phyloP scores from a whole-genome alignment of 2,113 vertebrate genomes.

The Psophia crepitans region DNA sequence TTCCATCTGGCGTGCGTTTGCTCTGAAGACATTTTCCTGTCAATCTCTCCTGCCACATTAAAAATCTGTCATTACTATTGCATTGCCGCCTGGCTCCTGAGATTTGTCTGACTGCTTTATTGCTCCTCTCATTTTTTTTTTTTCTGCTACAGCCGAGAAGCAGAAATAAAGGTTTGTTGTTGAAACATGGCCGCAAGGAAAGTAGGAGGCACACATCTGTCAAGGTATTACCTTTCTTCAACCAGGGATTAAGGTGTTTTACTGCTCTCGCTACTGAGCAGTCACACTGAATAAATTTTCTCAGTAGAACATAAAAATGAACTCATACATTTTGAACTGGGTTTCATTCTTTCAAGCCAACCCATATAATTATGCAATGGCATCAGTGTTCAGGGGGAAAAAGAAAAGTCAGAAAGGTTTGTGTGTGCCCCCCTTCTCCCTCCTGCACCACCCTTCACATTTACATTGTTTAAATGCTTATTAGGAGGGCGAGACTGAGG shows the following conservation, averaged over 20 bases:
- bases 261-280: conserved; percentile 79
- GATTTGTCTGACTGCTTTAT: conserved; percentile 88
- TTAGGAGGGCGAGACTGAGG: background rate
- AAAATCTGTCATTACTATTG: conserved; percentile 86
- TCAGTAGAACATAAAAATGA: conserved; percentile 82
- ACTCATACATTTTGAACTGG: conserved; percentile 79
- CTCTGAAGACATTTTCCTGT: conserved; percentile 95
- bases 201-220: conserved; percentile 92
- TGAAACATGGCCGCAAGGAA: conserved; percentile 88
- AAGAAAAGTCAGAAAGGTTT: conserved; percentile 51
- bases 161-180: conserved; percentile 84
- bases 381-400: conserved; percentile 46
- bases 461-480: conserved; percentile 65
- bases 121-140: conserved; percentile 79
- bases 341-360: conserved; percentile 74
- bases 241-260: conserved; percentile 89
- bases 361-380: conserved; percentile 74
- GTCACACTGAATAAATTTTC: conserved; percentile 87
- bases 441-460: conserved; percentile 26
- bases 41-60: conserved; percentile 95
- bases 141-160: conserved; percentile 81
- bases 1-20: conserved; percentile 97
- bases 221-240: conserved; percentile 93
- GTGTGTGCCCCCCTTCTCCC: background rate
- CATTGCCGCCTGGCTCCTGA: conserved; percentile 85